Evolutionary conservation across 2,888 invertebrate species (phyloP).

Genomic region (Drosophila villosipedis): DNA sequence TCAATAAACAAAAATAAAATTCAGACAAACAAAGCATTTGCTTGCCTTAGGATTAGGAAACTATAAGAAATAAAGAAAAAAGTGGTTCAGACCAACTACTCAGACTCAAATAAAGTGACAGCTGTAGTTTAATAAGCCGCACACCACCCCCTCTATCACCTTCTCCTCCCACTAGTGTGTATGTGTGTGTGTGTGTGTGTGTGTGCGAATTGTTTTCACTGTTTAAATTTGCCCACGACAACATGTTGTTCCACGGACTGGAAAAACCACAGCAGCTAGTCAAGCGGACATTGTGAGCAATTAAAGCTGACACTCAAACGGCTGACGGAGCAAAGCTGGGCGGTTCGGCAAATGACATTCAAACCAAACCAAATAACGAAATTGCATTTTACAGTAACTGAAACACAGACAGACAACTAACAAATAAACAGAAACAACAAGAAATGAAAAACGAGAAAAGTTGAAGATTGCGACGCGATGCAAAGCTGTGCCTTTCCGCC

Average conservation of each 20-base stretch:
- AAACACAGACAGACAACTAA: constrained; percentile 1
- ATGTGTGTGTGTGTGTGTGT: constrained; percentile 2
- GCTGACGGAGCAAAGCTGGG: neutral
- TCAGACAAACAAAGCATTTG: neutral
- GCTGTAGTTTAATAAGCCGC: neutral
- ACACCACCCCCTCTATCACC: neutral
- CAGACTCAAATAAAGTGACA: neutral
- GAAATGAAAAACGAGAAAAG: constrained; percentile 30
- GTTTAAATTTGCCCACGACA: constrained; percentile 58
- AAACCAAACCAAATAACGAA: constrained; percentile 73
- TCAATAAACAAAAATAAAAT: neutral
- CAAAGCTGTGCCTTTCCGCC: constrained; percentile 67
- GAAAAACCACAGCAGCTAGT: constrained; percentile 63
- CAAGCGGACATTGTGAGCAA: constrained; percentile 46
- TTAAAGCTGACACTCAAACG: constrained; percentile 60
- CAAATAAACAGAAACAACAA: constrained; percentile 20
- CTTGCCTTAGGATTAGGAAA: constrained; percentile 13
- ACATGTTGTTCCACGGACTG: constrained; percentile 53
- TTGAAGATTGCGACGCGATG: constrained; percentile 32
- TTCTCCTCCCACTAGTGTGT: neutral
- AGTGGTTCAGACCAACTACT: neutral
- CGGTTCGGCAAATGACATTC: constrained; percentile 28
- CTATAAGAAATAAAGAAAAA: neutral
- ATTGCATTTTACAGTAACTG: constrained; percentile 67
- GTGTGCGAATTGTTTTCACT: constrained; percentile 61